Evolutionary conservation across 2,113 vertebrate species (phyloP).

Genomic region (Bubo blakistoni): DNA sequence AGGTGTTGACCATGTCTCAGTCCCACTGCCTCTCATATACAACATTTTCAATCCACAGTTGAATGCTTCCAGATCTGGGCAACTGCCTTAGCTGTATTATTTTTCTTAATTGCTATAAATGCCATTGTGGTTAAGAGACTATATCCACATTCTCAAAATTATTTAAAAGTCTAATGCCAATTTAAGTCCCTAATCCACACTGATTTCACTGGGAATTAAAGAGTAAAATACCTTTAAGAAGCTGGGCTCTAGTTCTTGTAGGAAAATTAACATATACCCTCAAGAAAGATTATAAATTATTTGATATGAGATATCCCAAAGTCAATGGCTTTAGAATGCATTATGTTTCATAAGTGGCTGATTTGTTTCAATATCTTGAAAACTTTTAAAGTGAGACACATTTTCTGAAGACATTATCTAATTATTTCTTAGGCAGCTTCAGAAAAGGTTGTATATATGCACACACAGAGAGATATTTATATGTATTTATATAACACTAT

Average conservation of each 20-base stretch:
- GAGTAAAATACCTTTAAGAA: slow-evolving; percentile 34
- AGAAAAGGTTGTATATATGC: not conserved
- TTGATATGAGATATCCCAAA: slow-evolving; percentile 20
- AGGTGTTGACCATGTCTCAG: not conserved
- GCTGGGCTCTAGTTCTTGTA: not conserved
- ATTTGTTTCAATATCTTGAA: slow-evolving; percentile 2
- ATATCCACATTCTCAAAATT: slow-evolving; percentile 14
- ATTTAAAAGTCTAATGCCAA: slow-evolving; percentile 47
- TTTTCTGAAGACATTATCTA: not conserved
- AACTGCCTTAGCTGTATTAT: not conserved
- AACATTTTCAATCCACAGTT: not conserved
- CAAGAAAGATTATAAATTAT: slow-evolving; percentile 46
- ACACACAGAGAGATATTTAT: not conserved
- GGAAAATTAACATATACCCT: slow-evolving; percentile 44
- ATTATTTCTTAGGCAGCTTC: not conserved
- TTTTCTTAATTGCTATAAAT: slow-evolving; percentile 37
- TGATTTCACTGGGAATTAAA: slow-evolving; percentile 44
- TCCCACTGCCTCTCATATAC: not conserved
- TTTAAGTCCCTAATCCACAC: slow-evolving; percentile 44
- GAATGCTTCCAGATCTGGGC: not conserved
- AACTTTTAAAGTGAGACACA: not conserved
- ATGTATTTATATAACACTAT: not conserved
- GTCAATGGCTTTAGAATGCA: not conserved
- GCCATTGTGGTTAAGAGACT: not conserved
- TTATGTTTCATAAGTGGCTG: not conserved